Base-by-base conservation (phyloP, 2,888 invertebrate genomes). In the Pterobdella sp. region DNA sequence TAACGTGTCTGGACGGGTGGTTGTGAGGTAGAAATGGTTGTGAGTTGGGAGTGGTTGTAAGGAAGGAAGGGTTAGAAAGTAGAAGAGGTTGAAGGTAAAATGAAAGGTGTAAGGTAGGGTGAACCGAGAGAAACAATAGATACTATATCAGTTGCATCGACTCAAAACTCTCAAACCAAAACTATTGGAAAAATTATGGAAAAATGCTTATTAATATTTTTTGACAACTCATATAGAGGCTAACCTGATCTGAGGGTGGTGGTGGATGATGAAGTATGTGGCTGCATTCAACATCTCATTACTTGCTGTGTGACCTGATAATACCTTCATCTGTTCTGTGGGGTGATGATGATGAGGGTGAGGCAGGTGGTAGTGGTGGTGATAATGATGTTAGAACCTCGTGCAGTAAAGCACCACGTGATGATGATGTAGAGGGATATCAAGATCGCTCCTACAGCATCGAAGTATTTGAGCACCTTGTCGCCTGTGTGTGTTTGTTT, bases 361-460 rank as follows among this genome's bases (percentile, higher is more conserved):
- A 26, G 7, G 31, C 14, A 14, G n/a, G 63, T 63, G 63, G 63
- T 29, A 22, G 31, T 70, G 70, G 52, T 56, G 29, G 42, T 56
- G 70, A 29, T 32, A 29, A 70, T 42, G 70, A 52, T 56, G 70
- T 7, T 18, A 32, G 42, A 32, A 72, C 84, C 83, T 75, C 79
- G 80, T 2, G 85, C 86, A 1, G 85, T 85, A 1, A 79, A 76
- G 75, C 80, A 81, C 84, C 85, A 85, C 64, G 81, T 84, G 72
- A 79, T 76, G 14, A 83, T 80, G 74, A 85, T 85, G 80, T 85
- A 86, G 49, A 84, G 26, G 35, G 83, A 82, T 52, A 86, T 85
- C 1, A 83, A 32, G 7, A 86, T 83, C 65, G 86, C 86, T 4
- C 86, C 86, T 4, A 82, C 76, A 0, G 86, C 85, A 77, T 86